These are phyloP conservation scores for Mythimna lalbum DNA, from an alignment of 2,888 invertebrate genomes.

Conservation along the genomic window DNA sequence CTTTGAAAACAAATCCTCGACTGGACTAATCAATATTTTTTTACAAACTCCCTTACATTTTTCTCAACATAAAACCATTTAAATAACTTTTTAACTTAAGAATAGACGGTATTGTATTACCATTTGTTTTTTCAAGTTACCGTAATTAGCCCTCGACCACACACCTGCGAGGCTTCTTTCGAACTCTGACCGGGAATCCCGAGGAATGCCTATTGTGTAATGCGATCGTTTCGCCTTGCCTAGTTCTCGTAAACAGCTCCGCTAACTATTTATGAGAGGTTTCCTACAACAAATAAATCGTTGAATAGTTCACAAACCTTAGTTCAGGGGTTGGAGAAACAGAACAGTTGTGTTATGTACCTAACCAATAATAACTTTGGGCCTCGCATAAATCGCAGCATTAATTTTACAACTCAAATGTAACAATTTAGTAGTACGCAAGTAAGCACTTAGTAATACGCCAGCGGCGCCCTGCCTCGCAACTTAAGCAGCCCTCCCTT, in stretches of 20 bases:
- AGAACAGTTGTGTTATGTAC: conserved; percentile 64
- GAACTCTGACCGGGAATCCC: conserved; percentile 88
- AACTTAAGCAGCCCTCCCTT: conserved; percentile 87
- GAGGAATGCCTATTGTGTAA: conserved; percentile 82
- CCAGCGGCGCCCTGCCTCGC: conserved; percentile 83
- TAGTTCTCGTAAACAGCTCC: conserved; percentile 71
- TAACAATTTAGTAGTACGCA: conserved; percentile 87
- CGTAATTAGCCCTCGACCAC: conserved; percentile 82
- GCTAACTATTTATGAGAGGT: conserved; percentile 79
- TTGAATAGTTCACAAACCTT: conserved; percentile 62
- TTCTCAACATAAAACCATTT: conserved; percentile 31
- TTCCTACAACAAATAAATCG: conserved; percentile 70
- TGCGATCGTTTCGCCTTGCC: conserved; percentile 76
- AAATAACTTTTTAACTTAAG: conserved; percentile 43
- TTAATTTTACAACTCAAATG: conserved; percentile 90
- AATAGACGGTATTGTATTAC: conserved; percentile 72
- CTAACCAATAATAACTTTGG: conserved; percentile 72
- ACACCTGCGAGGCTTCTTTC: conserved; percentile 83
- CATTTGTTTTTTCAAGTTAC: conserved; percentile 69
- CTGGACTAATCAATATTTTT: conserved; percentile 12
- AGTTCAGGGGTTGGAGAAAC: conserved; percentile 42
- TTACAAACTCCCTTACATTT: conserved; percentile 17
- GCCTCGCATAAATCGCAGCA: conserved; percentile 85
- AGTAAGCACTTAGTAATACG: conserved; percentile 89
- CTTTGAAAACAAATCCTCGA: conserved; percentile 12